Base-by-base conservation (phyloP, 2,113 vertebrate genomes). In the Sinocyclocheilus maitianheensis region DNA sequence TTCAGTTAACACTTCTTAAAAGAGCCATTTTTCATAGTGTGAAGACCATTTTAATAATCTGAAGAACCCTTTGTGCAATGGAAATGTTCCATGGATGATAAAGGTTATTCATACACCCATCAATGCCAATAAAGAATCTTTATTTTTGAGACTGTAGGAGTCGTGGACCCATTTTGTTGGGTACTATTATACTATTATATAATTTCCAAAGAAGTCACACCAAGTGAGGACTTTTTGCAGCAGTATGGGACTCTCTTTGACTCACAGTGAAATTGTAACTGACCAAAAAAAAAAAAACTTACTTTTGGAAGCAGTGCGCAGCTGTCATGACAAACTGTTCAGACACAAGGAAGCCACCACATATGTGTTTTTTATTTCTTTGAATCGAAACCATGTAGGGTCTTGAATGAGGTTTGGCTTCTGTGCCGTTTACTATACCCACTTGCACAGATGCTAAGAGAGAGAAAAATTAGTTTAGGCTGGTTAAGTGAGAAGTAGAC, bases 351-450 rank as follows among this genome's bases (percentile, higher is more conserved):
- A 90, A 90, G 65, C 90, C 90, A 1, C 90, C 90, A 13, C 90
- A 90, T 1, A 1, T 6, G 43, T 90, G 88, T 11, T 0, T 0
- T 5, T 48, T n/a, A 0, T 37, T 3, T 14, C 3, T 11, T 22
- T 90, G 89, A 18, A 90, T 24, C 12, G 91, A 91, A 80, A 88
- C 91, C 88, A 90, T 91, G 88, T 91, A 90, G 63, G 89, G 87
- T 78, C 84, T 89, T 65, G 89, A 89, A 55, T 89, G 69, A 7
- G 69, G 63, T 58, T 8, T 78, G 14, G 71, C 86, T 34, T 88
- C 86, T 18, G 37, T 63, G 58, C 89, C 87, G 18, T 89, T 89
- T 43, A 90, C 77, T 22, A 88, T 85, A 30, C 80, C 53, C 53
- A 79, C 30, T 1, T 77, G 40, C 3, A 77, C 53, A 46, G 63